phyloP scores from a whole-genome alignment of 2,888 invertebrate species.

The Trissolcus brochymenae region DNA sequence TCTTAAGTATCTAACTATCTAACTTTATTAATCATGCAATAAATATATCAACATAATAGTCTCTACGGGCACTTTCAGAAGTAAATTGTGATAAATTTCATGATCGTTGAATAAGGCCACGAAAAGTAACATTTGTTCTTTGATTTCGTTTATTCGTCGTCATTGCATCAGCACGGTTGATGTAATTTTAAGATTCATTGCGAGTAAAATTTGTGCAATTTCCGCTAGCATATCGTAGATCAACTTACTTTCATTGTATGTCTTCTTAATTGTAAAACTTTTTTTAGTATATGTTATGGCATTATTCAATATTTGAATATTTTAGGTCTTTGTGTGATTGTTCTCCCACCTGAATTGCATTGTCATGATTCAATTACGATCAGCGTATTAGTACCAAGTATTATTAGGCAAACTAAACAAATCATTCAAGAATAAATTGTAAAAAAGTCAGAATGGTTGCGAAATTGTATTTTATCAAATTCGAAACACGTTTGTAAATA shows the following conservation, averaged over 20 bases:
- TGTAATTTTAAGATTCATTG: slow-evolving; percentile 41
- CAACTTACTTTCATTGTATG: background rate
- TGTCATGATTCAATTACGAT: no score
- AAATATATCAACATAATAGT: slow-evolving; percentile 5
- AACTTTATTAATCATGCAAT: slow-evolving; percentile 7
- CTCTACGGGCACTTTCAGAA: background rate
- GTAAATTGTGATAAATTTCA: no score
- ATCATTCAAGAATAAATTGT: slow-evolving; percentile 3
- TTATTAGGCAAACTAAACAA: slow-evolving; percentile 18
- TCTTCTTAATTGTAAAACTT: background rate
- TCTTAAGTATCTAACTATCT: background rate
- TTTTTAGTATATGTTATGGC: background rate
- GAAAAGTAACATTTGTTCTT: slow-evolving; percentile 22
- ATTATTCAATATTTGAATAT: slow-evolving; percentile 6
- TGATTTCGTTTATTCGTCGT: slow-evolving; percentile 20
- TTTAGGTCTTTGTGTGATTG: slow-evolving; percentile 1
- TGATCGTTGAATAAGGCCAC: no score
- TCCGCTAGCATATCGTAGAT: slow-evolving; percentile 29
- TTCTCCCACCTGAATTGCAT: no score
- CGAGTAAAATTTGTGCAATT: slow-evolving; percentile 40
- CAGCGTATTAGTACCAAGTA: slow-evolving; percentile 17
- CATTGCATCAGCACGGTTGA: slow-evolving; percentile 38
- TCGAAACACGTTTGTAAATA: slow-evolving; percentile 32
- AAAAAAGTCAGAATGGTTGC: background rate
- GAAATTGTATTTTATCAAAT: slow-evolving; percentile 37